Percentiles rank a stretch among this genome's conserved stretches.
These are phyloP conservation scores for Hemiscyllium ocellatum DNA, from an alignment of 2,113 vertebrate genomes.

Conservation along the genomic window DNA sequence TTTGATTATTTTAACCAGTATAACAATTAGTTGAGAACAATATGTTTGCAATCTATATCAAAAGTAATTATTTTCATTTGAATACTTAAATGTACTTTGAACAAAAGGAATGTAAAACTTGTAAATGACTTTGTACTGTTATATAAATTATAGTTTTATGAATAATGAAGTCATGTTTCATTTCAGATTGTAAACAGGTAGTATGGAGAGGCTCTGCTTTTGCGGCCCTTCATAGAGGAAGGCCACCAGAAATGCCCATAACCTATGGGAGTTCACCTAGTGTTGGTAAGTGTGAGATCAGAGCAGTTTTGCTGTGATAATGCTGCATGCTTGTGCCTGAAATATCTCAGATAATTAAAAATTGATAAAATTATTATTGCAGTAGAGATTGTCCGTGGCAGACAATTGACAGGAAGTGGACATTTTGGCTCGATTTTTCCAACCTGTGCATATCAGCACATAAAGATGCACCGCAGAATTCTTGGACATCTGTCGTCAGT, in stretches of 20 bases:
- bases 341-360: not conserved
- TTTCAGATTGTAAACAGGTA: constrained; percentile 71
- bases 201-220: constrained; percentile 80
- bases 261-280: constrained; percentile 69
- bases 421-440: constrained; percentile 78
- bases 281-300: constrained; percentile 61
- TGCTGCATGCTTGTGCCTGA: not conserved
- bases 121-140: not conserved
- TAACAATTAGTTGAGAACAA: not conserved
- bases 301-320: not conserved
- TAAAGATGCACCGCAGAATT: constrained; percentile 89
- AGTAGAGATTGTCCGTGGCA: constrained; percentile 81
- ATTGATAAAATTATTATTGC: constrained; percentile 44
- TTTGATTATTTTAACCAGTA: not conserved
- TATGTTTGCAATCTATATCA: not conserved
- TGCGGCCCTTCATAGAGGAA: constrained; percentile 90
- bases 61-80: not conserved
- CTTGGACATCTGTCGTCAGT: constrained; percentile 95
- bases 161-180: not conserved
- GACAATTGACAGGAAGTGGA: constrained; percentile 78
- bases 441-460: constrained; percentile 81
- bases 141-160: not conserved
- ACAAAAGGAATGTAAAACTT: not conserved
- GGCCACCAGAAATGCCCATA: constrained; percentile 87
- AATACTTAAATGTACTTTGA: not conserved